phyloP scores from a whole-genome alignment of 1,140 invertebrate species.

The Drosophila parvula region DNA sequence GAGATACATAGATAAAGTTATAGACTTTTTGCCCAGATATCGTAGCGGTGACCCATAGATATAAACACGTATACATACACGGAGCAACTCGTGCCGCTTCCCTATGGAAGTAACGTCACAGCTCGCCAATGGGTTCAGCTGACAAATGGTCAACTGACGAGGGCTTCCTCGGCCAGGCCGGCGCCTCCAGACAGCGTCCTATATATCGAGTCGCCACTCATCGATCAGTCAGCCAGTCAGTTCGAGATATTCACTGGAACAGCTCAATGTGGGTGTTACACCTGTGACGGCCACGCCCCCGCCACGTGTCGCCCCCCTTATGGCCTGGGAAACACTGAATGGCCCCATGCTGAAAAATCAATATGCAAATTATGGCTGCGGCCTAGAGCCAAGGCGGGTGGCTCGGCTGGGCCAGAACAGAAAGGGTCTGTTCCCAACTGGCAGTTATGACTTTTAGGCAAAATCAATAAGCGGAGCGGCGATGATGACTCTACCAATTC shows the following conservation, averaged over 20 bases:
- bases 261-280: conserved; percentile 37
- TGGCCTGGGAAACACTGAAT: conserved; percentile 15
- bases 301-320: conserved; percentile 33
- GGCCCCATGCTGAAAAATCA: conserved; percentile 59
- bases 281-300: conserved; percentile 42
- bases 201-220: conserved; percentile 23
- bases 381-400: not conserved
- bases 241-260: conserved; percentile 8
- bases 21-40: conserved; percentile 60
- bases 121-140: conserved; percentile 51
- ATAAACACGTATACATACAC: conserved; percentile 1
- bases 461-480: conserved; percentile 44
- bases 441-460: conserved; percentile 65
- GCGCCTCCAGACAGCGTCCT: conserved; percentile 24
- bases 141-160: conserved; percentile 74
- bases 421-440: conserved; percentile 25
- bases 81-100: conserved; percentile 26
- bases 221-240: conserved; percentile 35
- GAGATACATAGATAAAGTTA: conserved; percentile 40
- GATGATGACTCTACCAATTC: conserved; percentile 53
- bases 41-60: conserved; percentile 51
- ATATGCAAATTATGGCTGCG: conserved; percentile 45
- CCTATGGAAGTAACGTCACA: conserved; percentile 44
- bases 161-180: conserved; percentile 8
- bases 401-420: conserved; percentile 8